Evolutionary conservation across 2,113 vertebrate species (phyloP), one percentile per base, ranked within the genome.

Genomic region (Podiceps cristatus): DNA sequence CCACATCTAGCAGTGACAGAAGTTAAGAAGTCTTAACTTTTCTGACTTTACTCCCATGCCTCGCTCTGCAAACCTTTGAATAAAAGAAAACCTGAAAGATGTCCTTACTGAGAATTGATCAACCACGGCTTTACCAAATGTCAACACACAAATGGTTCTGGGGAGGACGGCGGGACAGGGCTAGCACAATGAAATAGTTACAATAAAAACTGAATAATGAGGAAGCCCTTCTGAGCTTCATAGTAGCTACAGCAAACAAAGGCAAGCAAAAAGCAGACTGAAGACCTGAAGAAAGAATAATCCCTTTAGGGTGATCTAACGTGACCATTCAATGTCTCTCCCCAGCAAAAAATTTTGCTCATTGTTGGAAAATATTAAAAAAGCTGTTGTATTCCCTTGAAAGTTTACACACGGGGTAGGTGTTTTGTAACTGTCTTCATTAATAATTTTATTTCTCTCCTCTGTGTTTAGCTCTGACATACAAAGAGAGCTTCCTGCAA

Each of bases 11-110:
- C 66, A 92, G 45, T 0, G 13, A 77, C 1, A 1, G n/a, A 62
- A 84, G n/a, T 24, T 74, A 88, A 37, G 76, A 82, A 94, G 71
- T 67, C 63, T 80, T 76, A 86, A 56, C 29, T 89, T 82, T 92
- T 91, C 35, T 77, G 79, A 80, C 47, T 92, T 67, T 71, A 7
- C 47, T 82, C 35, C 29, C 18, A 31, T 59, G 68, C 19, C 49
- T 93, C 24, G 25, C 40, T 81, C 68, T 69, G n/a, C 63, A 88
- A 81, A 76, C 13, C 19, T 92, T 28, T 87, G 76, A 91, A 88
- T 71, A 89, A 93, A 95, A 89, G 29, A 64, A 69, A 71, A 45
- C 9, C n/a, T 35, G 24, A 86, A 67, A 67, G 24, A 23, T 69
- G 23, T 90, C 44, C 66, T 78, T 72, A 27, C n/a, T 73, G n/a